A percentile compares a stretch with the other conserved stretches of the same genome.
Conservation (phyloP, 2,797 vertebrate species). For the Myoxocephalus aenaeus region DNA sequence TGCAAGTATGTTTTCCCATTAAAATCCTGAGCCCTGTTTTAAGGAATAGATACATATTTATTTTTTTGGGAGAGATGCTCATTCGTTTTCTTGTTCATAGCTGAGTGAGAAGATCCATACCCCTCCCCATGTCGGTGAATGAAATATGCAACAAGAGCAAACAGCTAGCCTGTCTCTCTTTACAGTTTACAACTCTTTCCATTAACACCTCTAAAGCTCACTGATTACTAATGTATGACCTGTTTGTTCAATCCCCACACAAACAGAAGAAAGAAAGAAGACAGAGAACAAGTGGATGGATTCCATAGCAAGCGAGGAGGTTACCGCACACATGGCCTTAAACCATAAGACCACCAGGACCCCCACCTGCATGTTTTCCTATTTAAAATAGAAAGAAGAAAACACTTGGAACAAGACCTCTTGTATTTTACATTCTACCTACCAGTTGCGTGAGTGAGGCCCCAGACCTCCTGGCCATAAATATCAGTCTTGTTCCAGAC, state of each 20-base stretch:
- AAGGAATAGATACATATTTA: constrained; percentile 5
- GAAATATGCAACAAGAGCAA: background rate
- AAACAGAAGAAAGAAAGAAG: background rate
- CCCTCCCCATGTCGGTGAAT: background rate
- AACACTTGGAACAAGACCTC: background rate
- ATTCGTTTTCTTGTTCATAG: background rate
- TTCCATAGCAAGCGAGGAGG: no score
- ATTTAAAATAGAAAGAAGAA: background rate
- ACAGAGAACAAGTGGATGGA: background rate
- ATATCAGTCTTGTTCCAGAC: constrained; percentile 98
- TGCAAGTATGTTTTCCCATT: background rate
- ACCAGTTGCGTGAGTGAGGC: constrained; percentile 94
- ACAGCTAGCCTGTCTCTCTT: background rate
- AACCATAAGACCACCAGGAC: background rate
- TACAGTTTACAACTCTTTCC: background rate
- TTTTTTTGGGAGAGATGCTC: background rate
- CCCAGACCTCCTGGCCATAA: constrained; percentile 96
- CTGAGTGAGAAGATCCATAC: background rate
- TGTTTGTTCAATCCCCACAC: background rate
- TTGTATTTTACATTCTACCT: constrained; percentile 56
- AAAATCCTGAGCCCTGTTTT: background rate
- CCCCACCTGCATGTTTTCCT: background rate
- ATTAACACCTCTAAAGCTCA: background rate
- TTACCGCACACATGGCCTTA: background rate
- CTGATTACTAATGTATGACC: background rate